Evolutionary conservation across 2,888 invertebrate genomes (phyloP).

Genomic region (Microctonus hyperodae): DNA sequence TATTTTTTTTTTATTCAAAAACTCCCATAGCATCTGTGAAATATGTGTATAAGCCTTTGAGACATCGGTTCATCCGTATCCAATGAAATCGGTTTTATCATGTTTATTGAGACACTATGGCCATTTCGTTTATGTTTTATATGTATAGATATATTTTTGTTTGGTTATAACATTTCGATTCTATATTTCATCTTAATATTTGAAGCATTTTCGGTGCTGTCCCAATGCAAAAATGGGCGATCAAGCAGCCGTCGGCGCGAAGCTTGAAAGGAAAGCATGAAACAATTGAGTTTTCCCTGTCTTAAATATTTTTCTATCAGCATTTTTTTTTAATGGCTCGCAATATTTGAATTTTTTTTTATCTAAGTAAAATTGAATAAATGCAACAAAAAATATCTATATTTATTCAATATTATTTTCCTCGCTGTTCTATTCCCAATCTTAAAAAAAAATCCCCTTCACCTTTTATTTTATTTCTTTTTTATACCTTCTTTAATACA

Average conservation of each 20-base stretch:
- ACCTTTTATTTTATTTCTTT: background rate
- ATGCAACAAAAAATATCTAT: background rate
- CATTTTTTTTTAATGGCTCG: slow-evolving; percentile 3
- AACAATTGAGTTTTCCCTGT: slow-evolving; percentile 53
- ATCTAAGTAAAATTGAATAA: background rate
- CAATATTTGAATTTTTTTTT: background rate
- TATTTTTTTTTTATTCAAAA: background rate
- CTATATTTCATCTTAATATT: slow-evolving; percentile 44
- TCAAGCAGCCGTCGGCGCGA: slow-evolving; percentile 60
- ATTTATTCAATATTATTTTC: background rate
- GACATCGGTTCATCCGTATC: slow-evolving; percentile 30
- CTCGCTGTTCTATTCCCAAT: background rate
- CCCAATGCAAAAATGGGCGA: slow-evolving; percentile 60
- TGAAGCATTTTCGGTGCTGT: slow-evolving; percentile 54
- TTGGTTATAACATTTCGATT: slow-evolving; percentile 18
- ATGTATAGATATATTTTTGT: slow-evolving; percentile 15
- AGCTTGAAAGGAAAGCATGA: slow-evolving; percentile 62
- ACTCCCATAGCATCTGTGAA: slow-evolving; percentile 10
- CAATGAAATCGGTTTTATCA: slow-evolving; percentile 20
- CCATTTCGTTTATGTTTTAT: slow-evolving; percentile 31
- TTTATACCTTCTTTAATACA: background rate
- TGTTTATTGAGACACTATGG: slow-evolving; percentile 20
- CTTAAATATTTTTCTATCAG: slow-evolving; percentile 33
- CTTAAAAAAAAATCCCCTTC: slow-evolving; percentile 14
- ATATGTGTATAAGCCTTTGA: slow-evolving; percentile 11